Evolutionary conservation across 92 coral and sea anemone genomes (phyloP), one percentile per base, ranked within the genome.

Genomic region (Diadumene lineata): DNA sequence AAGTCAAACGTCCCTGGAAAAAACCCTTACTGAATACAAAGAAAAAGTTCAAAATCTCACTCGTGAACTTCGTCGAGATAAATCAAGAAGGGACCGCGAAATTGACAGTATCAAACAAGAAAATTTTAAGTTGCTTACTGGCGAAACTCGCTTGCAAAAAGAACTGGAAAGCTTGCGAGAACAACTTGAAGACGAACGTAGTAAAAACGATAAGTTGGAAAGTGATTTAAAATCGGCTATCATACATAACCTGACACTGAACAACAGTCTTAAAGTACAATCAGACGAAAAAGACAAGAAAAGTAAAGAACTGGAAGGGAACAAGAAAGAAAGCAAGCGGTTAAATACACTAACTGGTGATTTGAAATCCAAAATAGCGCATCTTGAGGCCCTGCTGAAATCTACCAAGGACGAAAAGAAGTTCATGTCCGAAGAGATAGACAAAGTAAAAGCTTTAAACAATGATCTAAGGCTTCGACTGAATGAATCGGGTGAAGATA

Each of bases 401-500:
- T 43, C 80, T 10, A 44, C 76, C 16, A 80, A 74, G 25, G 78
- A 74, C 30, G 88, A 91, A 57, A 83, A 85, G 51, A 75, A 72
- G 8, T 57, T 64, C 24, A n/a, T 84, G 4, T 86, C 88, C 34
- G 90, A 74, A 18, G 79, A 78, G 56, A 33, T 81, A 10, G 70
- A 68, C 22, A 87, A 75, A 70, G 72, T 66, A 30, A 90, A 70
- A n/a, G 88, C 69, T 31, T 26, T 75, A 21, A 81, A 53, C 51
- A 74, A 51, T 1, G 82, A 81, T 46, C 68, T 91, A 60, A 78
- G 78, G 10, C 75, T 58, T 19, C 79, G 88, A 25, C 67, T 91
- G 21, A 82, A 73, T 15, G 93, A 85, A 31, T 73, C 83, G 1
- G 69, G 58, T 34, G 92, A 91, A 68, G 97, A 91, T 43, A 91